Evolutionary conservation across 37 sponge, comb jelly and placozoan genomes (phyloP).

Genomic region (Hormiphora californensis): DNA sequence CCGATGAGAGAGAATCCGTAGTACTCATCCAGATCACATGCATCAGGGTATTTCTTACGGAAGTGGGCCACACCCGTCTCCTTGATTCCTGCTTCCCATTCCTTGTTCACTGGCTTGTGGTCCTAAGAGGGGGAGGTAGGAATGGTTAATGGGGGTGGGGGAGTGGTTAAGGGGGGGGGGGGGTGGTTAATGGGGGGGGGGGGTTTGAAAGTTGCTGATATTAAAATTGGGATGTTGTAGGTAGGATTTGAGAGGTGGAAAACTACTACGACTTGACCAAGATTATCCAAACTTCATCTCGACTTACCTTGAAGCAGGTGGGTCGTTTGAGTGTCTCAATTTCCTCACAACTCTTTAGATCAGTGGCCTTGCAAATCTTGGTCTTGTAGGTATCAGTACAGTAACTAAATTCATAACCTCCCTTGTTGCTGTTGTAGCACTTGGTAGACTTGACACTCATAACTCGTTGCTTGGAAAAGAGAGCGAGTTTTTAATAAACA

Average conservation of each 20-base stretch:
- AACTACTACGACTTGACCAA: not conserved
- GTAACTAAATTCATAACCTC: not conserved
- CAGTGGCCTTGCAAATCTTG: not conserved
- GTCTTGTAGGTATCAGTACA: conserved; percentile 5
- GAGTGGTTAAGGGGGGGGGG: too few relatives aligned
- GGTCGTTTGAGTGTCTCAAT: not conserved
- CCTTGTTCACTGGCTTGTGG: conserved; percentile 5
- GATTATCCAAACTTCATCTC: not conserved
- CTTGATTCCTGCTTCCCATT: not conserved
- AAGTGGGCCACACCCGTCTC: not conserved
- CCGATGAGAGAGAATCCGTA: conserved; percentile 21
- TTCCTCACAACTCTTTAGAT: not conserved
- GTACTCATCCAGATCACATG: conserved; percentile 11
- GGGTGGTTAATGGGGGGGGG: too few relatives aligned
- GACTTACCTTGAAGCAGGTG: not conserved
- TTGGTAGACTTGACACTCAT: not conserved
- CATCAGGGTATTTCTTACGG: conserved; percentile 2
- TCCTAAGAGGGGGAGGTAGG: too few relatives aligned
- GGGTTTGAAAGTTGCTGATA: too few relatives aligned
- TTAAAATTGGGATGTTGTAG: too few relatives aligned
- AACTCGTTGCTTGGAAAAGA: too few relatives aligned
- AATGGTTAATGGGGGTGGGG: too few relatives aligned
- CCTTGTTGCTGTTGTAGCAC: not conserved
- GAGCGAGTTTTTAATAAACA: too few relatives aligned
- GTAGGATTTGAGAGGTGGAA: too few relatives aligned